Conservation (phyloP, 2,113 vertebrate genomes). For the Tragelaphus buxtoni region DNA sequence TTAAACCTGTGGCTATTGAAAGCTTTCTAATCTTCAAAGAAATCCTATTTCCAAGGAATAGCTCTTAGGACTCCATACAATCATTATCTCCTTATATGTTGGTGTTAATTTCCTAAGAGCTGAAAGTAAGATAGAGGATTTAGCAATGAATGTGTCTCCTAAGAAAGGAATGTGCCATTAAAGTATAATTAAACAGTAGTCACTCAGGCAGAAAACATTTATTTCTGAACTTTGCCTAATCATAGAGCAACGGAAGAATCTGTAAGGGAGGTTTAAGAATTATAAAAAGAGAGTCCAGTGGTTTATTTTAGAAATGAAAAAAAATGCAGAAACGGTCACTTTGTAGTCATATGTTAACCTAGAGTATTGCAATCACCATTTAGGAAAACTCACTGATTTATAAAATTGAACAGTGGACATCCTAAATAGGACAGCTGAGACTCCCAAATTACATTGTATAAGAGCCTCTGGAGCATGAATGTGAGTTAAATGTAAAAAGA, state of each 20-base stretch:
- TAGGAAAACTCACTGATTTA: conserved; percentile 44
- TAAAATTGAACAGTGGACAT: neutral
- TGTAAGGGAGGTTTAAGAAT: neutral
- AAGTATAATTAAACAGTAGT: neutral
- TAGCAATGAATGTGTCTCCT: neutral
- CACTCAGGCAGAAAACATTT: neutral
- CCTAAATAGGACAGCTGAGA: conserved; percentile 38
- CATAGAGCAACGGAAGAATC: neutral
- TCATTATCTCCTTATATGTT: neutral
- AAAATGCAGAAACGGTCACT: neutral
- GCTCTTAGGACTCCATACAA: neutral
- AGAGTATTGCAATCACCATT: neutral
- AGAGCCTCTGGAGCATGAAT: conserved; percentile 8
- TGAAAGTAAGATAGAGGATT: neutral
- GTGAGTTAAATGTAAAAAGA: conserved; percentile 42
- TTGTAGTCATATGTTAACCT: neutral
- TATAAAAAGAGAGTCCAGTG: neutral
- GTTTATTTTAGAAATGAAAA: conserved; percentile 6
- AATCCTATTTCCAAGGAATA: neutral
- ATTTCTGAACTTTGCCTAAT: neutral
- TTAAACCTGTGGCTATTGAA: neutral
- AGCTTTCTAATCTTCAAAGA: neutral
- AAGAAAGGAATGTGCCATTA: neutral
- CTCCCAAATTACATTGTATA: neutral
- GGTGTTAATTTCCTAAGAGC: neutral